Conservation (phyloP, 2,888 invertebrate species). For the Platycheirus albimanus region DNA sequence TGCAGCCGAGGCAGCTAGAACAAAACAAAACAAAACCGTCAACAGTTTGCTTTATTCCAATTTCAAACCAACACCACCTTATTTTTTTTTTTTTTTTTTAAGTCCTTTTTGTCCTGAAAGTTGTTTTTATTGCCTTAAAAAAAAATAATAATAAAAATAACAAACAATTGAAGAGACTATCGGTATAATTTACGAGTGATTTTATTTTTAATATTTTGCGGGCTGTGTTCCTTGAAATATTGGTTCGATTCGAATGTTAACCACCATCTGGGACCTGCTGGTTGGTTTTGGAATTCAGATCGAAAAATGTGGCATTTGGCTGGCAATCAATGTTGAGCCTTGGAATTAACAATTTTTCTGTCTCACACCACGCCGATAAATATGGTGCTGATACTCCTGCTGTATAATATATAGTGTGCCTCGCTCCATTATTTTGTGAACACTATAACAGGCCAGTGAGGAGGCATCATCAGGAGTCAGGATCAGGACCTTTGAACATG, state of each 20-base stretch:
- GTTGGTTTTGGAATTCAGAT: conserved; percentile 39
- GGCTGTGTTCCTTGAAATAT: conserved; percentile 22
- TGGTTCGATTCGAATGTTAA: conserved; percentile 27
- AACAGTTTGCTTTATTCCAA: conserved; percentile 26
- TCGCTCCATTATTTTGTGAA: too few species aligned
- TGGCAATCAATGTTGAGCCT: conserved; percentile 66
- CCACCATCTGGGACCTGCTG: conserved; percentile 8
- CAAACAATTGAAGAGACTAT: conserved; percentile 11
- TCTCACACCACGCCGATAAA: neutral
- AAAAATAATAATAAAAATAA: conserved; percentile 15
- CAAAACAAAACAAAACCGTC: conserved; percentile 59
- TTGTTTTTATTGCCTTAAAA: conserved; percentile 23
- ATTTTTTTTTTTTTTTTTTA: conserved; percentile 1
- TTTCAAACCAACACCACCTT: neutral
- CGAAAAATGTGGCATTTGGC: conserved; percentile 51
- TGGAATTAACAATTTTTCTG: conserved; percentile 58
- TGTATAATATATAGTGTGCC: neutral
- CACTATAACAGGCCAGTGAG: neutral
- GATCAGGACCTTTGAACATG: conserved; percentile 24
- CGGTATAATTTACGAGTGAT: conserved; percentile 60
- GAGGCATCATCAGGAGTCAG: too few species aligned
- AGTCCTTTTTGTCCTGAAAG: conserved; percentile 41
- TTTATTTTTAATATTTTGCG: conserved; percentile 62
- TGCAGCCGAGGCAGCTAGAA: conserved; percentile 40
- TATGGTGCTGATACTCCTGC: neutral